Conservation (phyloP, 2,797 vertebrate species). For the Enteromius anoplus region DNA sequence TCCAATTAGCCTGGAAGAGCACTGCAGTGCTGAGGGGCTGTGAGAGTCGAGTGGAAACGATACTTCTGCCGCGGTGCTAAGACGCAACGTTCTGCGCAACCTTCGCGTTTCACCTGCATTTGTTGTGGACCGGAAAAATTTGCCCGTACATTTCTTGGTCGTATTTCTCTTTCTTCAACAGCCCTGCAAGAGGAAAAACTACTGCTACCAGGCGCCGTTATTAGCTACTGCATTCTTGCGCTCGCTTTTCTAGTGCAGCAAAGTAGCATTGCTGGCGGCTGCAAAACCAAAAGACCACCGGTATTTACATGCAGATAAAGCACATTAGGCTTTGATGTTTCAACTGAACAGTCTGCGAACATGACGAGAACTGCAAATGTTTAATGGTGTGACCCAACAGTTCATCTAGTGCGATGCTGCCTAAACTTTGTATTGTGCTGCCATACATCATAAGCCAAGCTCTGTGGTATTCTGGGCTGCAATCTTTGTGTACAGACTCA, state of each 20-base stretch:
- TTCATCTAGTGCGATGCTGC: constrained; percentile 7
- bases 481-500: constrained; percentile 2
- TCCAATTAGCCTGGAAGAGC: constrained; percentile 62
- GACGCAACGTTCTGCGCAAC: not conserved
- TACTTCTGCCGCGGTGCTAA: constrained; percentile 19
- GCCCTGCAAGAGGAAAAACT: not conserved
- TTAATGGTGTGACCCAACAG: not conserved
- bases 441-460: constrained; percentile 18
- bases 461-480: constrained; percentile 21
- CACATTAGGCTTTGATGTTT: not conserved
- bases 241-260: not conserved
- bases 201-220: not conserved
- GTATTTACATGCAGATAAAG: not conserved
- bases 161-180: not conserved
- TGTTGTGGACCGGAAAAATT: constrained; percentile 13
- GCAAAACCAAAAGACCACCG: constrained; percentile 22
- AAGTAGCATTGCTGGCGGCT: not conserved
- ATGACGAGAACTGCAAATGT: not conserved
- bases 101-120: not conserved
- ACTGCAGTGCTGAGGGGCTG: constrained; percentile 35
- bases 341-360: not conserved
- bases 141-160: not conserved
- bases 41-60: constrained; percentile 36
- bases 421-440: constrained; percentile 2
- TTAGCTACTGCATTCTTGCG: not conserved